Base-by-base conservation (phyloP, 2,888 invertebrate genomes). In the Crematogaster levior region DNA sequence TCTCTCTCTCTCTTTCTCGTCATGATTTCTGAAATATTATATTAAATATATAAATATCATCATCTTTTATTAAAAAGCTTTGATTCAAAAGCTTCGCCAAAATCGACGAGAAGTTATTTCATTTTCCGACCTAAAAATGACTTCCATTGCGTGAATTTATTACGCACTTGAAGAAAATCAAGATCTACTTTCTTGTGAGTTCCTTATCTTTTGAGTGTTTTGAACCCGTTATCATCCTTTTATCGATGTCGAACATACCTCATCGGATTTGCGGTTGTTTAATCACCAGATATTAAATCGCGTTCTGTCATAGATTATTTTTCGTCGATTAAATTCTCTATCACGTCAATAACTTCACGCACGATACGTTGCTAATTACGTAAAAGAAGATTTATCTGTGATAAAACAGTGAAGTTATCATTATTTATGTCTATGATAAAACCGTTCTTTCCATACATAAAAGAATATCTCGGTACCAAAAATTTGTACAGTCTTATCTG, bases 121-220 rank as follows among this genome's bases (percentile, higher is more conserved):
- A n/a, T 66, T 63, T 58, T 53, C 6, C 24, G 21, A 24, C 9
- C 34, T 15, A 18, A 46, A 30, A 21, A 37, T 37, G 43, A 18
- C 27, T 60, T 77, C 9, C 56, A 84, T 86, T 82, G 73, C 83
- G 82, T 75, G 83, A 53, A 40, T 85, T 85, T 84, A 83, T 65
- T 75, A 83, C 82, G 73, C 60, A 77, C 79, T 77, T 81, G 70
- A 77, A 15, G 21, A 24, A 83, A 86, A 90, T 90, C 82, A 85
- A 84, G 85, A 88, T 89, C 88, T 88, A 83, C 82, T 86, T 89
- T 87, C 65, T 56, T 85, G 68, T 82, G 37, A 77, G 58, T 53
- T 27, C 75, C 84, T 91, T 91, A 91, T 91, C 91, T 88, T 83
- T 91, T 82, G 85, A 91, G 91, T 91, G 91, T 91, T 91, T 91